Percentiles rank a stretch among this genome's conserved stretches.
Evolutionary conservation across 1,140 invertebrate species (phyloP).

Genomic region (Drosophila obscura): DNA sequence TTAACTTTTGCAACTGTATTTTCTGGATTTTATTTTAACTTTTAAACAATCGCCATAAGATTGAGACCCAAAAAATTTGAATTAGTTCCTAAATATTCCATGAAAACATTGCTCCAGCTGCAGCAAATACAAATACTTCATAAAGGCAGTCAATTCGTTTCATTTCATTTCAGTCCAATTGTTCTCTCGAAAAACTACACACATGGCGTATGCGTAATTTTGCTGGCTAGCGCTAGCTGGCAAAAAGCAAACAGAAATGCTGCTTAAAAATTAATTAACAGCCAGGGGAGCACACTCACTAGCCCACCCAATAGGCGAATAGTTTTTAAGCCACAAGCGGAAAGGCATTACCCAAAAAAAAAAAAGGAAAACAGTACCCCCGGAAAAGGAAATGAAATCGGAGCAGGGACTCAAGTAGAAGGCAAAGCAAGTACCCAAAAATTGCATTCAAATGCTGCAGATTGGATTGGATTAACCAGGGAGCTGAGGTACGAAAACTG

Average conservation of each 20-base stretch:
- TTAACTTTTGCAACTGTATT: too few species aligned
- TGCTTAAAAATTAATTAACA: conserved; percentile 75
- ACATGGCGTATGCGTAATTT: conserved; percentile 41
- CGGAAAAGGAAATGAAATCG: conserved; percentile 24
- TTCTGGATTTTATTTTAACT: too few species aligned
- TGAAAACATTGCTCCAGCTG: background rate
- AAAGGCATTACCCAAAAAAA: background rate
- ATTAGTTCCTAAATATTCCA: background rate
- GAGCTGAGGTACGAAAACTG: conserved; percentile 18
- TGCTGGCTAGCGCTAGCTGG: conserved; percentile 18
- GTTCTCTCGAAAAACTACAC: conserved; percentile 6
- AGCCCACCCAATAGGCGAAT: background rate
- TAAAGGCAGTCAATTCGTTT: conserved; percentile 26
- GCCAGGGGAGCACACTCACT: conserved; percentile 15
- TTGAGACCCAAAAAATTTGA: background rate
- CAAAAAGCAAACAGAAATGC: conserved; percentile 48
- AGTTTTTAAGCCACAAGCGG: conserved; percentile 27
- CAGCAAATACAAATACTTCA: too few species aligned
- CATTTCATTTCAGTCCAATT: conserved; percentile 29
- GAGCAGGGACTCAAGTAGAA: conserved; percentile 48
- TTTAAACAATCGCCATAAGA: too few species aligned
- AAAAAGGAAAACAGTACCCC: conserved; percentile 5
- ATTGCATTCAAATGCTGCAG: conserved; percentile 54
- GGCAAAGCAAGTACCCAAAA: conserved; percentile 57
- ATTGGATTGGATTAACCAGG: conserved; percentile 64